Evolutionary conservation across 2,888 invertebrate species (phyloP).

Genomic region (Limnephilus auricula): DNA sequence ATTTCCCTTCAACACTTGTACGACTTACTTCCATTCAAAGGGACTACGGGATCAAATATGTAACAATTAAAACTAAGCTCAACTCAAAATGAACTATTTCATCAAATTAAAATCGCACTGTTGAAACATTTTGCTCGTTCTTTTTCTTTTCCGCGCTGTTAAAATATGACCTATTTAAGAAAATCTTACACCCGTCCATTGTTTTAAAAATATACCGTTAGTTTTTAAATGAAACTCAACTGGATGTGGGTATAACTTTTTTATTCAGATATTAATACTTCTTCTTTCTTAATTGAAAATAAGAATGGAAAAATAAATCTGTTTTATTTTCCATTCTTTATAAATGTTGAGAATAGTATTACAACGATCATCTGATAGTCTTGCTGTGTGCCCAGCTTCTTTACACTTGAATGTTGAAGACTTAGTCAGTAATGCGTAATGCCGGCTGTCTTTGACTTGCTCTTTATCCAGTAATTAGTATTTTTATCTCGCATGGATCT

Average conservation of each 20-base stretch:
- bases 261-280: too few species aligned
- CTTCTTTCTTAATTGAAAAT: too few species aligned
- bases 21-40: slow-evolving; percentile 12
- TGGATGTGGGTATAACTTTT: background rate
- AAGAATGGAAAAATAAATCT: too few species aligned
- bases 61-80: background rate
- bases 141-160: background rate
- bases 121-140: background rate
- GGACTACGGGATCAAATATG: background rate
- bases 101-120: background rate
- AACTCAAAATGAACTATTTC: background rate
- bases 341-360: too few species aligned
- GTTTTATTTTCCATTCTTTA: too few species aligned
- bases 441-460: background rate
- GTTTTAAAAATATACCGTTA: background rate
- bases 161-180: background rate
- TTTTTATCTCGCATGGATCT: too few species aligned
- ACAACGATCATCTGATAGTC: too few species aligned
- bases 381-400: too few species aligned
- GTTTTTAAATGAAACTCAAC: background rate
- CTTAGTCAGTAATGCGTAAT: background rate
- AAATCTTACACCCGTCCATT: background rate
- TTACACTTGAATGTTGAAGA: background rate
- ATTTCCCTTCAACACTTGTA: slow-evolving; percentile 68
- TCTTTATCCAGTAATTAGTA: too few species aligned